A percentile compares a stretch with the other conserved stretches of the same genome.
Conservation (phyloP, 2,888 invertebrate genomes). For the Petrolisthes cinctipes region DNA sequence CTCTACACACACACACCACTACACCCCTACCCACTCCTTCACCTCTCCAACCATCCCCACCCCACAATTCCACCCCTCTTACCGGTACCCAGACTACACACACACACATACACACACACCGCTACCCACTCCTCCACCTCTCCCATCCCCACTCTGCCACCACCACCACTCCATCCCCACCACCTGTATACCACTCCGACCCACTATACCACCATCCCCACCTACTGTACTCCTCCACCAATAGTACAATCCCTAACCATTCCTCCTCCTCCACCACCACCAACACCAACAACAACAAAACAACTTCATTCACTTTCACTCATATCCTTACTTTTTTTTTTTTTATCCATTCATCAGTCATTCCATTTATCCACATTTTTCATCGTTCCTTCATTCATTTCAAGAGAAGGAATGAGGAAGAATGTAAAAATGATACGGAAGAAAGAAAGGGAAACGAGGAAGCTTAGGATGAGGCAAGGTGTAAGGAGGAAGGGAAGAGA, state of each 20-base stretch:
- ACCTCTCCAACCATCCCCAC: too few species aligned
- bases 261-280: background rate
- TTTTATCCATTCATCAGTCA: too few species aligned
- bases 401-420: background rate
- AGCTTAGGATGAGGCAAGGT: background rate
- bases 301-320: too few species aligned
- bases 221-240: too few species aligned
- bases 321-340: too few species aligned
- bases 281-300: too few species aligned
- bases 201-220: background rate
- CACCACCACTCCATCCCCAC: background rate
- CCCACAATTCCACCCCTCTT: background rate
- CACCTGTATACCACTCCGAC: background rate
- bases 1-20: background rate
- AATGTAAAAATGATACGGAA: background rate
- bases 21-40: background rate
- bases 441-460: background rate
- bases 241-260: too few species aligned
- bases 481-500: conserved; percentile 2
- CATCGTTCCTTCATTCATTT: too few species aligned
- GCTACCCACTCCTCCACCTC: background rate
- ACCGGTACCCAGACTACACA: background rate
- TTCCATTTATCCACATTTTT: too few species aligned
- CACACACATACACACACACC: background rate
- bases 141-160: background rate